phyloP scores from a whole-genome alignment of 2,888 invertebrate genomes.

The Himalopsyche anomala region DNA sequence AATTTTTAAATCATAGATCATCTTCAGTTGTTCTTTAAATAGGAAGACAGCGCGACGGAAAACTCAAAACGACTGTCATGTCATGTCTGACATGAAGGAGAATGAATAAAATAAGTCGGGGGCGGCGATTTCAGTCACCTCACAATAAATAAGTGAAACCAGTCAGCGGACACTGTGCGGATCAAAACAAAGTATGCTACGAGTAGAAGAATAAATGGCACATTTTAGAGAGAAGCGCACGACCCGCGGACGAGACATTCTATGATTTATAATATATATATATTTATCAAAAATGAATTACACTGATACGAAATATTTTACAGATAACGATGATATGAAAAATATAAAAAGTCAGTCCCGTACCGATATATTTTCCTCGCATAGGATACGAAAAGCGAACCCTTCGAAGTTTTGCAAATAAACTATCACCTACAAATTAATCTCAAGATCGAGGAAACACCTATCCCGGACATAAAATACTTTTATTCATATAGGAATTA shows the following conservation, averaged over 20 bases:
- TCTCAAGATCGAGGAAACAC: constrained; percentile 62
- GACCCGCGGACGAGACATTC: constrained; percentile 52
- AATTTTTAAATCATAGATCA: constrained; percentile 63
- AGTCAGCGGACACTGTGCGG: constrained; percentile 46
- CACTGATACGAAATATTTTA: constrained; percentile 60
- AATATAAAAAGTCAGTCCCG: constrained; percentile 61
- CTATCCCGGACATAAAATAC: constrained; percentile 60
- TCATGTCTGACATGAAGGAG: constrained; percentile 50
- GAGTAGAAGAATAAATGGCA: constrained; percentile 62
- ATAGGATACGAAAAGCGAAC: constrained; percentile 56
- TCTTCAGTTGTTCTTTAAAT: constrained; percentile 58
- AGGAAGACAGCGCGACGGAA: constrained; percentile 61
- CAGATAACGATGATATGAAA: constrained; percentile 61
- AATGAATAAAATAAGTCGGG: constrained; percentile 46
- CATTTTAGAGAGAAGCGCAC: constrained; percentile 61
- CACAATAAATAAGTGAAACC: constrained; percentile 63
- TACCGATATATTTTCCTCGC: constrained; percentile 55
- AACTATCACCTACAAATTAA: constrained; percentile 60
- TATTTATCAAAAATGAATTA: constrained; percentile 43
- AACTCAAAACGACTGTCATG: constrained; percentile 44
- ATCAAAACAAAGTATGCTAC: constrained; percentile 50
- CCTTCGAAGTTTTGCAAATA: constrained; percentile 51
- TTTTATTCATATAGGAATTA: constrained; percentile 63
- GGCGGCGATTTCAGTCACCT: constrained; percentile 60
- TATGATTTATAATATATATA: constrained; percentile 45